These are phyloP conservation scores for Thunnus thynnus DNA, from an alignment of 2,113 vertebrate genomes.

Conservation along the genomic window DNA sequence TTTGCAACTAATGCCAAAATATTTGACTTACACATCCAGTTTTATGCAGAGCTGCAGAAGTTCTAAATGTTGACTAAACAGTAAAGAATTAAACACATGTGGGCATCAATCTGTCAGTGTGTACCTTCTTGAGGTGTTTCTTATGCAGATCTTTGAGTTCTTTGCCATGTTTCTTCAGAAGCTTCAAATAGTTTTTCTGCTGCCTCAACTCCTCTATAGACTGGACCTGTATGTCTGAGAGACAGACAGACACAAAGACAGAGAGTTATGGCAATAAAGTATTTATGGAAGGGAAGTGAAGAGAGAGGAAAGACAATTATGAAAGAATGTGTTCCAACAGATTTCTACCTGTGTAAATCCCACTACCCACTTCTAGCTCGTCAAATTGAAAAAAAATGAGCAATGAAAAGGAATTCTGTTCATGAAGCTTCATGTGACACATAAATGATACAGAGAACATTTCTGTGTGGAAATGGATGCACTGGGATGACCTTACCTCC, in stretches of 20 bases:
- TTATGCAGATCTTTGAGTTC: conserved; percentile 89
- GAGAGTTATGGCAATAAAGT: neutral
- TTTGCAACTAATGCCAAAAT: neutral
- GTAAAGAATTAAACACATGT: neutral
- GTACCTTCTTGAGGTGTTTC: conserved; percentile 89
- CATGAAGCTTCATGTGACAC: neutral
- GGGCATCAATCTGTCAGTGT: neutral
- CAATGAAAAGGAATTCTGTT: neutral
- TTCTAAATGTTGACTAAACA: too few species aligned
- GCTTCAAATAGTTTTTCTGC: conserved; percentile 87
- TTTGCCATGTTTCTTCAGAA: conserved; percentile 87
- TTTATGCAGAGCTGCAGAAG: neutral
- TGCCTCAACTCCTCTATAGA: conserved; percentile 85
- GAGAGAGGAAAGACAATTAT: neutral
- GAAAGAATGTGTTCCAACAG: too few species aligned
- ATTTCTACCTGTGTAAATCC: neutral
- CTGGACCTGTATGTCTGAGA: conserved; percentile 81
- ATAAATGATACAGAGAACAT: neutral
- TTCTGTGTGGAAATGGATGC: conserved; percentile 18
- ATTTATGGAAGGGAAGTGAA: neutral
- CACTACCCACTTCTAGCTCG: neutral
- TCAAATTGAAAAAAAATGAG: neutral
- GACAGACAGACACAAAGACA: conserved; percentile 30
- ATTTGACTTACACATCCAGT: neutral
- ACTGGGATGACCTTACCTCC: conserved; percentile 83